Base-by-base conservation (phyloP, 2,888 invertebrate genomes). In the Tiphia femorata region DNA sequence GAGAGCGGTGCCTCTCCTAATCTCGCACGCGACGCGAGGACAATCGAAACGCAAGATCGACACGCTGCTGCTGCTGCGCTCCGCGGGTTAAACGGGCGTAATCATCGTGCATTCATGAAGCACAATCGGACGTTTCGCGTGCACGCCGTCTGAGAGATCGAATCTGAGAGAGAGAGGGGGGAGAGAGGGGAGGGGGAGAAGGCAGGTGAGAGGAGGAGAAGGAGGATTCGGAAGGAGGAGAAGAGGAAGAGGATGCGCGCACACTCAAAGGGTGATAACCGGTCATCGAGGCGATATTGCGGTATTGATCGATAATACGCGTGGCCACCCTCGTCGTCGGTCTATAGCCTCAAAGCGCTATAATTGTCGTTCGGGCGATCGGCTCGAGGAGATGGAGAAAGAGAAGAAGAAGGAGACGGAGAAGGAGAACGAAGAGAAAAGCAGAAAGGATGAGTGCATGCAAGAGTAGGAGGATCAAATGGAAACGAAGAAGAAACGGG, bases 221-320 rank as follows among this genome's bases (percentile, higher is more conserved):
- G n/a, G n/a, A n/a, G n/a, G n/a, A n/a, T n/a, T n/a, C n/a, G n/a
- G n/a, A n/a, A n/a, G n/a, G n/a, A n/a, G n/a, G n/a, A n/a, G n/a
- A n/a, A n/a, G n/a, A n/a, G n/a, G n/a, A n/a, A n/a, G n/a, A n/a
- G n/a, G 25, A 42, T 10, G 17, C 16, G n/a, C 17, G n/a, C 17
- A 37, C 17, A 21, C 58, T 67, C 67, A 68, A 70, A 68, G 68
- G 60, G 58, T 61, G 62, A 67, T 70, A 68, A 58, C 62, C 35
- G 60, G 50, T 68, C 69, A 67, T 71, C 65, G 69, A 58, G 25
- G 53, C 58, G 59, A 71, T 69, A 68, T 70, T 67, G 64, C 70
- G 55, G 49, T 58, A 63, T 67, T 57, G 71, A 69, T 70, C 62
- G 64, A 62, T 47, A 37, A 29, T 5, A 37, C 10, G 30, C 35